Conservation (phyloP, 2,888 invertebrate genomes). For the Acrocyrtus sp. region DNA sequence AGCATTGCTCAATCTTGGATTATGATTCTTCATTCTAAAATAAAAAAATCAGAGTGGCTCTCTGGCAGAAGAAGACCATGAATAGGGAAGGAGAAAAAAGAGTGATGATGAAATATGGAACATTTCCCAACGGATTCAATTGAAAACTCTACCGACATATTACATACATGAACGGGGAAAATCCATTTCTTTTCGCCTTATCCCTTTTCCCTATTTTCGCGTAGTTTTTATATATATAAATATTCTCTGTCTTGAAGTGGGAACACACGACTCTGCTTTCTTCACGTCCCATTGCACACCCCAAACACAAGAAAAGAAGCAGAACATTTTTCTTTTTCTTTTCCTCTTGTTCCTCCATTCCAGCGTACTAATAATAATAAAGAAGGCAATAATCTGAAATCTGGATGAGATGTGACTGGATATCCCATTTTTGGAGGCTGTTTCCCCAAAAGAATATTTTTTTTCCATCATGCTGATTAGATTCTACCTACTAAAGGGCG, state of each 20-base stretch:
- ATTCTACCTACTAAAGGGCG: constrained; percentile 30
- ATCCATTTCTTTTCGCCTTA: constrained; percentile 15
- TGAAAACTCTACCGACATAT: constrained; percentile 32
- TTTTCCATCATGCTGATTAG: constrained; percentile 39
- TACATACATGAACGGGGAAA: not conserved
- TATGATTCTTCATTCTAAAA: constrained; percentile 5
- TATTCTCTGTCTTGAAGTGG: not conserved
- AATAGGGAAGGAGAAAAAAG: constrained; percentile 8
- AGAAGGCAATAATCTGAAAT: no score
- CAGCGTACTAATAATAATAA: no score
- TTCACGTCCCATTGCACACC: constrained; percentile 35
- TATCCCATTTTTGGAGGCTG: no score
- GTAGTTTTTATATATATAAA: constrained; percentile 3
- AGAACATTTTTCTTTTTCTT: no score
- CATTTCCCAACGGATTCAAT: constrained; percentile 52
- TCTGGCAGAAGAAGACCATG: constrained; percentile 12
- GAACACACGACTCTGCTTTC: constrained; percentile 40
- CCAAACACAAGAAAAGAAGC: not conserved
- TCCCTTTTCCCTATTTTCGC: constrained; percentile 6
- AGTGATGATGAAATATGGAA: constrained; percentile 52
- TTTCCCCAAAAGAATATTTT: not conserved
- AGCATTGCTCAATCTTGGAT: not conserved
- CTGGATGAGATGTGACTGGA: no score
- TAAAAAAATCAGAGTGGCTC: not conserved
- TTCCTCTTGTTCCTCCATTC: no score